phyloP scores from a whole-genome alignment of 1,140 invertebrate species.

The Bactericera cockerelli region DNA sequence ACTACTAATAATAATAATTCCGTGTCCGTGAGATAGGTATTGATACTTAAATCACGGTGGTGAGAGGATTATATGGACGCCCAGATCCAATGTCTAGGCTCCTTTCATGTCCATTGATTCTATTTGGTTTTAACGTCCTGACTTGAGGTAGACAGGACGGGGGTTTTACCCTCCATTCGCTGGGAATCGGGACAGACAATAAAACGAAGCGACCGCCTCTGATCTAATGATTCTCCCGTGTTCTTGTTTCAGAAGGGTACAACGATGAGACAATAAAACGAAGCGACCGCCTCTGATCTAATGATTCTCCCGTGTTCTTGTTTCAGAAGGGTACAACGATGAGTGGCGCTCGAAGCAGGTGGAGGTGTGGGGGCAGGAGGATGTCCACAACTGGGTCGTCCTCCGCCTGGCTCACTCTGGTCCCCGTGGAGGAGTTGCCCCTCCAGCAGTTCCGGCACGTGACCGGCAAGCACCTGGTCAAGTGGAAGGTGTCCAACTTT shows the following conservation, averaged over 20 bases:
- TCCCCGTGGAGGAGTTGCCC: not conserved
- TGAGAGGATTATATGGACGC: no score
- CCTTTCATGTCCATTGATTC: no score
- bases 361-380: not conserved
- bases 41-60: no score
- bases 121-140: no score
- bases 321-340: not conserved
- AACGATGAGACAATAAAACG: not conserved
- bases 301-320: not conserved
- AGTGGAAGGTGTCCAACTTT: not conserved
- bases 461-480: not conserved
- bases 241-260: not conserved
- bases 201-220: no score
- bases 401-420: not conserved
- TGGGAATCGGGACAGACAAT: no score
- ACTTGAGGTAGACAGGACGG: no score
- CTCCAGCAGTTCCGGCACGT: slow-evolving; percentile 2
- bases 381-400: not conserved
- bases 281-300: no score
- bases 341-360: not conserved
- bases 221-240: not conserved
- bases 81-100: no score
- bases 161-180: no score
- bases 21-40: no score
- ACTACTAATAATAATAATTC: no score